Percentiles rank a stretch among this genome's conserved stretches.
Evolutionary conservation across 2,888 invertebrate genomes (phyloP).

Genomic region (Sepioteuthis lessoniana): DNA sequence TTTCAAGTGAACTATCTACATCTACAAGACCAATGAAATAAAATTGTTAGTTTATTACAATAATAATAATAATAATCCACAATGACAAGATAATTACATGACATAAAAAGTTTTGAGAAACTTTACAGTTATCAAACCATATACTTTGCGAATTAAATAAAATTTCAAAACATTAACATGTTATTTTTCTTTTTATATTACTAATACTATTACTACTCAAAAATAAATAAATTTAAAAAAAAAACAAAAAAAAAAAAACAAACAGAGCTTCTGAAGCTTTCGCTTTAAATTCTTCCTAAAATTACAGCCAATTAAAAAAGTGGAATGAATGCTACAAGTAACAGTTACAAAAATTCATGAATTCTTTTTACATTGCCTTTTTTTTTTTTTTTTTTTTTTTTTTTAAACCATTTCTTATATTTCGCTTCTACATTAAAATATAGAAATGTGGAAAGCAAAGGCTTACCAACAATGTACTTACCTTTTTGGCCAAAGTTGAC

Average conservation of each 20-base stretch:
- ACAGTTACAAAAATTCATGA: background rate
- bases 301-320: background rate
- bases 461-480: slow-evolving; percentile 34
- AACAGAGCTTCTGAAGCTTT: background rate
- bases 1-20: background rate
- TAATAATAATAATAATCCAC: background rate
- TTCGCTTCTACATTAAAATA: background rate
- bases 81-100: background rate
- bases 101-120: background rate
- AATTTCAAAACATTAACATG: background rate
- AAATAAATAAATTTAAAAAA: too few species aligned
- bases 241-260: background rate
- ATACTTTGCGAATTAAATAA: background rate
- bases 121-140: background rate
- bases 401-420: background rate
- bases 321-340: background rate
- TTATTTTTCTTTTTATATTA: background rate
- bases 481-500: slow-evolving; percentile 36
- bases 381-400: background rate
- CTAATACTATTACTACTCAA: background rate
- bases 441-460: background rate
- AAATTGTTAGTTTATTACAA: background rate
- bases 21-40: background rate
- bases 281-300: background rate
- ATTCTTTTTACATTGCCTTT: background rate